A percentile compares a stretch with the other conserved stretches of the same genome.
Evolutionary conservation across 2,888 invertebrate genomes (phyloP).

Genomic region (Trisateles emortualis): DNA sequence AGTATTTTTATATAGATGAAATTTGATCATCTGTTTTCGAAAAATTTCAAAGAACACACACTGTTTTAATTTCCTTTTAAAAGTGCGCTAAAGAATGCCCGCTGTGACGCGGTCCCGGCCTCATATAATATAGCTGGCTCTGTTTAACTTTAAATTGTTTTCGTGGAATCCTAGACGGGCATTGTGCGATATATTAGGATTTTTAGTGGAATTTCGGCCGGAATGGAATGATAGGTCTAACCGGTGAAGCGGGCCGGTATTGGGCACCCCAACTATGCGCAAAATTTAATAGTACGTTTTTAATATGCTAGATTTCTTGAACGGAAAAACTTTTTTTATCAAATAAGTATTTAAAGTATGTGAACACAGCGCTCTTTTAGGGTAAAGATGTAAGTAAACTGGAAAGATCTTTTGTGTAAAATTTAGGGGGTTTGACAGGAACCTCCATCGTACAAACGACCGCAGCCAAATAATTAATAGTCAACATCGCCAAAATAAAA

Average conservation of each 20-base stretch:
- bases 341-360: constrained; percentile 13
- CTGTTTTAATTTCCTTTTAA: background rate
- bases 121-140: constrained; percentile 31
- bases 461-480: too few species aligned
- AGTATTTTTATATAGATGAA: too few species aligned
- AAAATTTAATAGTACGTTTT: constrained; percentile 33
- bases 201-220: constrained; percentile 45
- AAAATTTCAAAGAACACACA: too few species aligned
- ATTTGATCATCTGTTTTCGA: too few species aligned
- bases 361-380: constrained; percentile 4
- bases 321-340: constrained; percentile 11
- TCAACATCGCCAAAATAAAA: background rate
- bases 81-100: background rate
- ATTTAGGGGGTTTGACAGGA: constrained; percentile 2
- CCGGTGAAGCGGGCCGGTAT: constrained; percentile 25
- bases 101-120: constrained; percentile 14
- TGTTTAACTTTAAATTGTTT: constrained; percentile 56
- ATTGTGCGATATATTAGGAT: constrained; percentile 47
- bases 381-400: constrained; percentile 9
- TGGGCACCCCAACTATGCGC: constrained; percentile 24
- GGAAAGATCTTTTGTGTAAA: constrained; percentile 1
- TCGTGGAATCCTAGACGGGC: constrained; percentile 40
- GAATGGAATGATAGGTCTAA: constrained; percentile 45
- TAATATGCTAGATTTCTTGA: constrained; percentile 26
- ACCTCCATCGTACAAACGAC: too few species aligned